Evolutionary conservation across 1,140 invertebrate genomes (phyloP).

Genomic region (Helicoverpa armigera): DNA sequence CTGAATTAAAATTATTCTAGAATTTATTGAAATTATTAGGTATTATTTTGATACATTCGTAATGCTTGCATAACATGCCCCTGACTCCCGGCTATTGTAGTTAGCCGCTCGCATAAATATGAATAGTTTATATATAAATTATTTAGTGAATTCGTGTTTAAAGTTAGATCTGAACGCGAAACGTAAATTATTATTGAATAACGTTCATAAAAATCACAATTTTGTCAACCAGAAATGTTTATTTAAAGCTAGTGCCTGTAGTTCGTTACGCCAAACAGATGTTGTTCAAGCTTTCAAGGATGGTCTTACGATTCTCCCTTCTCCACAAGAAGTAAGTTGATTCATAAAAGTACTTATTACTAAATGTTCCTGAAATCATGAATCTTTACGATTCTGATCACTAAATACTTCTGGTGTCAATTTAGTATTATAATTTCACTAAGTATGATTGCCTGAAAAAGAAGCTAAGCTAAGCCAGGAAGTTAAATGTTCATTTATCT

Average conservation of each 20-base stretch:
- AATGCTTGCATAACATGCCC: constrained; percentile 78
- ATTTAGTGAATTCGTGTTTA: constrained; percentile 68
- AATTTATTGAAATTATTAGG: neutral
- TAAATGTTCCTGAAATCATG: no score
- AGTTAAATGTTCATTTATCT: no score
- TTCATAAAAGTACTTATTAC: neutral
- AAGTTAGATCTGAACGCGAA: constrained; percentile 67
- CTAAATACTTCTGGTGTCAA: no score
- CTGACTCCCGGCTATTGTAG: constrained; percentile 39
- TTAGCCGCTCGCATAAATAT: constrained; percentile 69
- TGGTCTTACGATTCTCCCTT: constrained; percentile 66
- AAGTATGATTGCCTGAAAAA: no score
- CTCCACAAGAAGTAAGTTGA: constrained; percentile 78
- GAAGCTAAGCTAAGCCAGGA: no score
- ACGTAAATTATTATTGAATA: constrained; percentile 61
- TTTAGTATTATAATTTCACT: no score
- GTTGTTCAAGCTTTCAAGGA: constrained; percentile 67
- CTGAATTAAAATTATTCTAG: neutral
- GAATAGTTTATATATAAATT: constrained; percentile 73
- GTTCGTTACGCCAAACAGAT: constrained; percentile 62
- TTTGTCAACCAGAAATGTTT: constrained; percentile 51
- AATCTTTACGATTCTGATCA: no score
- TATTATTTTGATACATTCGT: neutral
- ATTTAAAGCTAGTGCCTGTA: constrained; percentile 48
- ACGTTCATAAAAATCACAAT: constrained; percentile 54